phyloP scores from a whole-genome alignment of 92 coral and sea anemone genomes.

The Epizoanthus illoricatus region DNA sequence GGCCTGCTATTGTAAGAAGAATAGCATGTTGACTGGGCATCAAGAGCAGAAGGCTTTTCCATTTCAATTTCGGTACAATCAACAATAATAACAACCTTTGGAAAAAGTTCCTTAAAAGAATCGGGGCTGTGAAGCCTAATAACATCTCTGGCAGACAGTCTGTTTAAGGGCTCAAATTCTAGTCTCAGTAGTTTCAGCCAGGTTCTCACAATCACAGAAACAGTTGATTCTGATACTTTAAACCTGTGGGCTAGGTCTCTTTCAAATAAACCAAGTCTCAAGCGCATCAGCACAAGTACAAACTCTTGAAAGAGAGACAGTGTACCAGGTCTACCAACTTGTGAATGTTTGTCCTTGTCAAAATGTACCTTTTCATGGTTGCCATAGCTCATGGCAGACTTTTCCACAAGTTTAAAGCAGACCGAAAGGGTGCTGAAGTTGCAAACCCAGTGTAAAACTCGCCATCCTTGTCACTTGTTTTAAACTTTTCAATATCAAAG shows the following conservation, averaged over 20 bases:
- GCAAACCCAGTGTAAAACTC: conserved; percentile 47
- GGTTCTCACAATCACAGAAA: conserved; percentile 45
- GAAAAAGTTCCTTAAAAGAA: conserved; percentile 39
- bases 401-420: conserved; percentile 37
- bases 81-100: conserved; percentile 32
- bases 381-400: conserved; percentile 25
- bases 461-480: conserved; percentile 49
- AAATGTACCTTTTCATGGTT: conserved; percentile 33
- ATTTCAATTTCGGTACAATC: conserved; percentile 35
- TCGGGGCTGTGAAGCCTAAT: conserved; percentile 40
- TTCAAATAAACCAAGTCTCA: conserved; percentile 57
- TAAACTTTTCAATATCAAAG: conserved; percentile 48
- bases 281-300: conserved; percentile 44
- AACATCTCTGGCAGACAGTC: conserved; percentile 41
- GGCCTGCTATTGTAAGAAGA: conserved; percentile 48
- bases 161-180: conserved; percentile 49
- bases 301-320: conserved; percentile 49
- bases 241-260: conserved; percentile 56
- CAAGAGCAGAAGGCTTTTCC: conserved; percentile 45
- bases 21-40: conserved; percentile 45
- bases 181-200: conserved; percentile 46
- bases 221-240: conserved; percentile 40
- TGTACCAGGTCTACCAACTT: conserved; percentile 43
- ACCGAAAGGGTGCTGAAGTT: conserved; percentile 33
- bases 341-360: conserved; percentile 21